These are phyloP conservation scores for Heliocidaris tuberculata DNA, from an alignment of 35 echinoderm and acorn worm species.

Conservation along the genomic window DNA sequence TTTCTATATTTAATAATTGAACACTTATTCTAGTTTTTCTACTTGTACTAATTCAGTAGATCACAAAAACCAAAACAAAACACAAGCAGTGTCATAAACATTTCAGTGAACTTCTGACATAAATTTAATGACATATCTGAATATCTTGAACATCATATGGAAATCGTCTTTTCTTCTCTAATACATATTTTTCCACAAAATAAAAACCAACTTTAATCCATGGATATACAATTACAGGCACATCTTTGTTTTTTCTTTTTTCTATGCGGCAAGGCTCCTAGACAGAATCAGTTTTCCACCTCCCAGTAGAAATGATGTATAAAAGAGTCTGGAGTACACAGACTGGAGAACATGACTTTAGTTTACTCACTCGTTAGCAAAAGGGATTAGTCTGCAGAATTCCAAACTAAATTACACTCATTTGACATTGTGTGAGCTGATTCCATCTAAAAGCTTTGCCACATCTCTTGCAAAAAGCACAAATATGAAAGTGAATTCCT, in stretches of 20 bases:
- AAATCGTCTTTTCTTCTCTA: neutral
- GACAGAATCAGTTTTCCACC: no score
- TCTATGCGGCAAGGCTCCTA: neutral
- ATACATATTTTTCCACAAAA: neutral
- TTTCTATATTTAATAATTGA: no score
- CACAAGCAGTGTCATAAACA: neutral
- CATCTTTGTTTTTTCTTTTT: neutral
- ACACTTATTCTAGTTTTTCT: no score
- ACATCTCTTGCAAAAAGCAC: neutral
- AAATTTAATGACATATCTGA: neutral
- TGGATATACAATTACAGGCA: neutral
- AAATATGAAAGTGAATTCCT: neutral
- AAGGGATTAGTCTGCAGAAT: neutral
- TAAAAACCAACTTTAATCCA: neutral
- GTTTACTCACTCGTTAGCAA: neutral
- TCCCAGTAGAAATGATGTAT: no score
- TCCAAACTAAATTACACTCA: neutral
- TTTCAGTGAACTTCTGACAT: constrained; percentile 2
- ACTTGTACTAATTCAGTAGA: neutral
- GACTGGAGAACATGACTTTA: no score
- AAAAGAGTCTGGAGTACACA: no score
- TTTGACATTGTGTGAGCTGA: neutral
- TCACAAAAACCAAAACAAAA: neutral
- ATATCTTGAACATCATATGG: neutral
- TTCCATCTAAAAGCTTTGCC: neutral